Evolutionary conservation across 2,888 invertebrate species (phyloP).

Genomic region (Cosmorhoe ocellata): DNA sequence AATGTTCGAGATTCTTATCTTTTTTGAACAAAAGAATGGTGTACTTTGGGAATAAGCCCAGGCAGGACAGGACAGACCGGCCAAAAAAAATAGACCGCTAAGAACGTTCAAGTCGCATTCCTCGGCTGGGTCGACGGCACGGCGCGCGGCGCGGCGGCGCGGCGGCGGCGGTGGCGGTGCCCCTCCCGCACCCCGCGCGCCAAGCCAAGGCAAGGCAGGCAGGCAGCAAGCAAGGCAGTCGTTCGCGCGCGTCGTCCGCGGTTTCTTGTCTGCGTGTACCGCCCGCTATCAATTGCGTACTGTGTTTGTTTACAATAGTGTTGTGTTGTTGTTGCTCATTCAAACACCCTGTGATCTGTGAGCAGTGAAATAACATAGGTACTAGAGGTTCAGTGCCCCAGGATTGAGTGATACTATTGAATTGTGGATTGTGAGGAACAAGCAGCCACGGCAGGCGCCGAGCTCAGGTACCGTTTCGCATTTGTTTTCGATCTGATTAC

Average conservation of each 20-base stretch:
- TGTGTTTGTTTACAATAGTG: constrained; percentile 61
- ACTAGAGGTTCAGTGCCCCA: constrained; percentile 28
- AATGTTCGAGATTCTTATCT: too few species aligned
- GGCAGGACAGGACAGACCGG: constrained; percentile 37
- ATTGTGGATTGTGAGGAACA: constrained; percentile 59
- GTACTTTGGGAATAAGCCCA: too few species aligned
- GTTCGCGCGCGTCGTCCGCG: constrained; percentile 71
- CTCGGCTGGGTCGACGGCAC: constrained; percentile 74
- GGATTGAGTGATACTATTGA: constrained; percentile 44
- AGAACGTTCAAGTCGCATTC: constrained; percentile 77
- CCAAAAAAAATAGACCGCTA: constrained; percentile 66
- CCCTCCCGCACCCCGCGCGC: too few species aligned
- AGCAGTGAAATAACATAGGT: constrained; percentile 47
- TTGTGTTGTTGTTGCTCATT: constrained; percentile 66
- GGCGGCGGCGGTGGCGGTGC: too few species aligned
- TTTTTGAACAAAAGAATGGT: too few species aligned
- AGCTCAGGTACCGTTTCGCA: constrained; percentile 74
- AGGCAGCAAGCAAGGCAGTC: constrained; percentile 61
- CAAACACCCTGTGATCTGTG: constrained; percentile 61
- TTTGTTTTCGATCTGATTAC: constrained; percentile 71
- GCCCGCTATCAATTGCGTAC: constrained; percentile 59
- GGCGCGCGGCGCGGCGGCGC: too few species aligned
- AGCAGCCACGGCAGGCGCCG: constrained; percentile 73
- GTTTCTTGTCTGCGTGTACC: constrained; percentile 52
- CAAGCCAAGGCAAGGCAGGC: constrained; percentile 16